Percentiles rank a stretch among this genome's conserved stretches.
Evolutionary conservation across 30 jellyfish, hydroid and myxozoan species (phyloP).

Genomic region (Turritopsis dohrnii): DNA sequence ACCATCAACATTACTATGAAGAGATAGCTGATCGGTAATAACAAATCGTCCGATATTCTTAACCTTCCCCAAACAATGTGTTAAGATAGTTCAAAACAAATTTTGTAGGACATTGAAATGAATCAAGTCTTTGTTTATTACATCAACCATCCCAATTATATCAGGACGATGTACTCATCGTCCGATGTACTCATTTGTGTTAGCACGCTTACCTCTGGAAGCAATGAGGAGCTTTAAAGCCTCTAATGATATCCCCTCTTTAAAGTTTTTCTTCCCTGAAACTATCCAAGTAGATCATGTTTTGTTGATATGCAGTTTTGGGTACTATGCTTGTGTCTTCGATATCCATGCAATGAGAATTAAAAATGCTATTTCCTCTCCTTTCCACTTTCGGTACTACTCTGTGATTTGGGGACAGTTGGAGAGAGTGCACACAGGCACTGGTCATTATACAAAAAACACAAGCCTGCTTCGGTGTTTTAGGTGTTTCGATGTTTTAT

Average conservation of each 20-base stretch:
- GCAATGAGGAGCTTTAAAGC: background rate
- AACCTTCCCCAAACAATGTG: background rate
- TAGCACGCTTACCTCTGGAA: conserved; percentile 3
- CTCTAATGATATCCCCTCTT: background rate
- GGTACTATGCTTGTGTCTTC: too few species aligned
- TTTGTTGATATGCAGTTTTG: too few species aligned
- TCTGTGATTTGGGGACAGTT: too few species aligned
- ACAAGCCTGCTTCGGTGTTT: too few species aligned
- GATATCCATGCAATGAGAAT: too few species aligned
- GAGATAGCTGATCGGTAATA: background rate
- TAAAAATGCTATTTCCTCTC: too few species aligned
- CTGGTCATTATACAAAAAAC: too few species aligned
- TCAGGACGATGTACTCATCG: background rate
- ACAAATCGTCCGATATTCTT: background rate
- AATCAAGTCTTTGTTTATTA: background rate
- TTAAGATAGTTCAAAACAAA: background rate
- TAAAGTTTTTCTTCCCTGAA: background rate
- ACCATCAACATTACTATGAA: background rate
- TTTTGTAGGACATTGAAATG: background rate
- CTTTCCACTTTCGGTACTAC: too few species aligned
- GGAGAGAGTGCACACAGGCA: too few species aligned
- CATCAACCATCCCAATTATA: background rate
- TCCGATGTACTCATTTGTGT: background rate
- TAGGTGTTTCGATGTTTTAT: too few species aligned
- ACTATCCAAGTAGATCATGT: background rate